Percentiles rank a stretch among this genome's conserved stretches.
phyloP scores from a whole-genome alignment of 1,140 invertebrate species.

The Brachionus asplanchnoidis region DNA sequence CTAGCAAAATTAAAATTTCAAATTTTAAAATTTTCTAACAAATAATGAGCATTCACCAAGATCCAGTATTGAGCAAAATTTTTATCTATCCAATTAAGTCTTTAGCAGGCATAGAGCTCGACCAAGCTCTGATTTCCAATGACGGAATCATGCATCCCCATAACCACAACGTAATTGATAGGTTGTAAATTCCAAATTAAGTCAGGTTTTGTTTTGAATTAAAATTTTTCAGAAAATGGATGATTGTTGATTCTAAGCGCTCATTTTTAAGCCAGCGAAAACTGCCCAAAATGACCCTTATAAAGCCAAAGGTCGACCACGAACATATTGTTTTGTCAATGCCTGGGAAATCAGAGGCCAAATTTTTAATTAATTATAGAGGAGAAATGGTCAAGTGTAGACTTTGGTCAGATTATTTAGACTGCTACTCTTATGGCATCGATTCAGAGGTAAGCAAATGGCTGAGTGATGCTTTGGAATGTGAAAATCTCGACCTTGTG shows the following conservation, averaged over 20 bases:
- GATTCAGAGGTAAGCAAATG: not conserved
- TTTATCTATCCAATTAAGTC: conserved; percentile 39
- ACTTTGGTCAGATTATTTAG: not conserved
- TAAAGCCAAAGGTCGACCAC: not conserved
- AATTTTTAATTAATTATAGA: not conserved
- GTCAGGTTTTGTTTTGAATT: not conserved
- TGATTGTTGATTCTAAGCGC: conserved; percentile 11
- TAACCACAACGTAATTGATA: not conserved
- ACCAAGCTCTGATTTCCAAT: not conserved
- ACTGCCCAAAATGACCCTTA: conserved; percentile 14
- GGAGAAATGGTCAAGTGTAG: conserved; percentile 7
- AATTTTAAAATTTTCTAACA: not conserved
- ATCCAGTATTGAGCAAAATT: conserved; percentile 1
- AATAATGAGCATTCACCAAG: not conserved
- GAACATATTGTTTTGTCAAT: not conserved
- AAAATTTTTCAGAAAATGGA: conserved; percentile 24
- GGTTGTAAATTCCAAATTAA: not conserved
- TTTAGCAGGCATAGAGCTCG: not conserved
- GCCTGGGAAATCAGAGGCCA: not conserved
- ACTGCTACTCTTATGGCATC: conserved; percentile 16
- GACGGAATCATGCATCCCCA: not conserved
- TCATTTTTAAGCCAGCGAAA: conserved; percentile 14
- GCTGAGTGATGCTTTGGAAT: conserved; percentile 16
- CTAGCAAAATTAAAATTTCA: not conserved
- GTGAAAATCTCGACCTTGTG: conserved; percentile 19